Percentiles rank a stretch among this genome's conserved stretches.
Conservation (phyloP, 2,888 invertebrate species). For the Sinopyrophorus schimmeli region DNA sequence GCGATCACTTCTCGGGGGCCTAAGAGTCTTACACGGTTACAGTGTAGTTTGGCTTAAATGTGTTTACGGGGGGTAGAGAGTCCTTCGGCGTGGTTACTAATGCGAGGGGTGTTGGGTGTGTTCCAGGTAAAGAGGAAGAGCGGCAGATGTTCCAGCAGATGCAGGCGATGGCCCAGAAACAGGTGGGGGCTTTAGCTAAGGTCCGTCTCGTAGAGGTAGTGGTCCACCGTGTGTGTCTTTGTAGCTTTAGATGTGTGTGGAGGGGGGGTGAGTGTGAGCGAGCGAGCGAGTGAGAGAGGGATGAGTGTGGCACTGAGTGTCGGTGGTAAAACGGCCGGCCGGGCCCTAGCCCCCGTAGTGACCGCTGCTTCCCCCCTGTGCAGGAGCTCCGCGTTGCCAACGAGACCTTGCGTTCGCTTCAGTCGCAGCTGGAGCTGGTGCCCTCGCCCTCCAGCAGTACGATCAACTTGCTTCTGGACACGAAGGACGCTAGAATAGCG, state of each 20-base stretch:
- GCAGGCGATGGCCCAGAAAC: constrained; percentile 96
- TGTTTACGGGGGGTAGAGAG: constrained; percentile 33
- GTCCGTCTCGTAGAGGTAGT: constrained; percentile 24
- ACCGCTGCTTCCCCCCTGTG: constrained; percentile 43
- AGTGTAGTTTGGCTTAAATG: constrained; percentile 29
- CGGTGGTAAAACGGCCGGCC: constrained; percentile 39
- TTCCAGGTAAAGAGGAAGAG: constrained; percentile 93
- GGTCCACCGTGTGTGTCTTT: constrained; percentile 23
- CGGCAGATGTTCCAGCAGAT: constrained; percentile 96
- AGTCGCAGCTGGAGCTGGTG: constrained; percentile 77
- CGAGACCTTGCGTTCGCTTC: constrained; percentile 81
- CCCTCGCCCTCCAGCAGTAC: constrained; percentile 69
- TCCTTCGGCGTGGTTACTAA: constrained; percentile 45
- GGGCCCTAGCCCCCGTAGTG: constrained; percentile 27
- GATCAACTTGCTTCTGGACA: constrained; percentile 78
- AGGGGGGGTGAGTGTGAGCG: constrained; percentile 9
- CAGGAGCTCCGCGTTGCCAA: constrained; percentile 84
- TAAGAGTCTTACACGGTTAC: constrained; percentile 49
- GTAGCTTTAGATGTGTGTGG: constrained; percentile 6
- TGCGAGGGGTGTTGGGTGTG: constrained; percentile 53
- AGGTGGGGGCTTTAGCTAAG: no score
- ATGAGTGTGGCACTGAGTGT: constrained; percentile 9
- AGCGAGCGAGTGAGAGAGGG: background rate
- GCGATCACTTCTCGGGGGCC: constrained; percentile 40
- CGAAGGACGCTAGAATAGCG: constrained; percentile 85